These are phyloP conservation scores for Drosophila setosimentum DNA, from an alignment of 2,888 invertebrate species.

Conservation along the genomic window DNA sequence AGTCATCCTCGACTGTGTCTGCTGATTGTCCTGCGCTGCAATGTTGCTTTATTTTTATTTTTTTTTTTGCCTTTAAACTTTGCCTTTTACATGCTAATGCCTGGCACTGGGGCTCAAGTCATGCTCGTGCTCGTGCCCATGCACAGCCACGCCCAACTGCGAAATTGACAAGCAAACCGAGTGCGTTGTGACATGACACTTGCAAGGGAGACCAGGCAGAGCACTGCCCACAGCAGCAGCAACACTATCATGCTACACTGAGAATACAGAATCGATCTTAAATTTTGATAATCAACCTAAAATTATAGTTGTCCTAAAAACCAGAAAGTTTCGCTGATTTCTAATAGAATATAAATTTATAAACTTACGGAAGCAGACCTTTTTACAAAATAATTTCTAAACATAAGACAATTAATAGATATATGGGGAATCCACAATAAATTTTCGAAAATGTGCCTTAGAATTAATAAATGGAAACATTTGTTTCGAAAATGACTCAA, in stretches of 20 bases:
- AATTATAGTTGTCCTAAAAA: neutral
- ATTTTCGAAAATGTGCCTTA: neutral
- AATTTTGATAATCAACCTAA: neutral
- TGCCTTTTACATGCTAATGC: conserved; percentile 73
- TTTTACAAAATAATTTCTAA: neutral
- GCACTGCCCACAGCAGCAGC: conserved; percentile 25
- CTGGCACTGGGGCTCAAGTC: conserved; percentile 65
- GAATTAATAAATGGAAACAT: neutral
- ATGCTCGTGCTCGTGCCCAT: conserved; percentile 63
- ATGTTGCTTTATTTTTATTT: conserved; percentile 38
- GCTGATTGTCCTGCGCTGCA: conserved; percentile 75
- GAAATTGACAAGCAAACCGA: conserved; percentile 77
- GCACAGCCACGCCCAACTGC: conserved; percentile 75
- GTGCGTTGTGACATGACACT: conserved; percentile 80
- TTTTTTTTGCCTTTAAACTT: conserved; percentile 57
- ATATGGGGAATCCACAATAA: neutral
- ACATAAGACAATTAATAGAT: fast-evolving
- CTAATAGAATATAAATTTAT: neutral
- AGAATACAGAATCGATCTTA: neutral
- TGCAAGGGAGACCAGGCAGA: conserved; percentile 57
- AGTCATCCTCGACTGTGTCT: conserved; percentile 38
- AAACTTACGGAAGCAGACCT: too few species aligned
- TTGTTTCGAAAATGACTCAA: neutral
- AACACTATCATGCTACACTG: conserved; percentile 3
- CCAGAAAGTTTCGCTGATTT: neutral